phyloP scores from a whole-genome alignment of 2,113 vertebrate species.

The Cavia aperea region DNA sequence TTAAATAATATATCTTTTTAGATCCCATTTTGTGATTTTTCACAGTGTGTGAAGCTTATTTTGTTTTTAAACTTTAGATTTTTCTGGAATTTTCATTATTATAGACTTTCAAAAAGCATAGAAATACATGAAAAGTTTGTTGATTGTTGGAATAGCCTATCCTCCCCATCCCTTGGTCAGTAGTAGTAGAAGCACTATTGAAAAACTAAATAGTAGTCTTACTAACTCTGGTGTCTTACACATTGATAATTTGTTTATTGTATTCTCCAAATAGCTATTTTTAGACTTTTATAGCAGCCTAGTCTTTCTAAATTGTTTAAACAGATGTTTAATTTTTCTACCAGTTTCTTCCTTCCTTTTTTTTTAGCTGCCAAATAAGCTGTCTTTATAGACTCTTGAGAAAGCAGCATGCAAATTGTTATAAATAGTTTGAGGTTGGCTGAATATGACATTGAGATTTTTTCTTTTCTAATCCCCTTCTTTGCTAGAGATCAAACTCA shows the following conservation, averaged over 20 bases:
- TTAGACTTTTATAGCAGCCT: conserved; percentile 14
- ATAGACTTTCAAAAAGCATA: neutral
- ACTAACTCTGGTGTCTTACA: neutral
- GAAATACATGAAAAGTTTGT: conserved; percentile 2
- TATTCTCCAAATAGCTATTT: neutral
- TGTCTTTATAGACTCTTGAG: neutral
- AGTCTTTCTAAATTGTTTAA: neutral
- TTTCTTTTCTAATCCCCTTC: neutral
- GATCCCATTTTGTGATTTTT: neutral
- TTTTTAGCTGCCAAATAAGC: conserved; percentile 28
- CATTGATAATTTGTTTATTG: neutral
- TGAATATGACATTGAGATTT: neutral
- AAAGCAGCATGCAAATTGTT: neutral
- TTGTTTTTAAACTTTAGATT: neutral
- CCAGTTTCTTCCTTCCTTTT: neutral
- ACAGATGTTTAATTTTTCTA: conserved; percentile 5
- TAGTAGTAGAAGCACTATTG: neutral
- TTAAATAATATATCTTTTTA: neutral
- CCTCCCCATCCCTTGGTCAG: neutral
- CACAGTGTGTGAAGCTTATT: neutral
- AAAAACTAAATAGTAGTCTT: neutral
- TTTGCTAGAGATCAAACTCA: neutral
- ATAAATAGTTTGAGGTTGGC: conserved; percentile 23
- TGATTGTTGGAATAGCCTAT: neutral
- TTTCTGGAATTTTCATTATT: conserved; percentile 15